Base-by-base conservation (phyloP, 2,888 invertebrate genomes). In the Pedicia rivosa region DNA sequence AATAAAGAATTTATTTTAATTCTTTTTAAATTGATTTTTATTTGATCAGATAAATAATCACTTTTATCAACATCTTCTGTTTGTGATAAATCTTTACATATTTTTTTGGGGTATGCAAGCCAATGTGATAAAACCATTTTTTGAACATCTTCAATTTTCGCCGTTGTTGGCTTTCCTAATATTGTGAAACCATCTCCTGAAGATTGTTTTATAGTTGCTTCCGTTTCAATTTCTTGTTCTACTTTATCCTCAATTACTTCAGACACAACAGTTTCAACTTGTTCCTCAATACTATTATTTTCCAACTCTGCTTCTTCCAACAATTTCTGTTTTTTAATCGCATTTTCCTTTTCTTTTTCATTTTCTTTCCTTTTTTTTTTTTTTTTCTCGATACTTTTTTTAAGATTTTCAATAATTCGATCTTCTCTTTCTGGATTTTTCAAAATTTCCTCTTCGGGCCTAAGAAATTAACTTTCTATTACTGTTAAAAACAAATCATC, bases 91-190 rank as follows among this genome's bases (percentile, higher is more conserved):
- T 78, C 73, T 12, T 74, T 74, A n/a, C 81, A 74, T 39, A 94
- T 72, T 34, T 79, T 59, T 28, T 72, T 72, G 4, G 94, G 87
- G 53, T 82, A 69, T 2, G 81, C 72, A 24, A 95, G 57, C 94
- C 94, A 95, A 44, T 78, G 67, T 2, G 94, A 92, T 31, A 94
- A 61, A 5, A 86, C 74, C 56, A 86, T 65, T 50, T 77, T 72
- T n/a, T n/a, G n/a, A n/a, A n/a, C n/a, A n/a, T n/a, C n/a, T n/a
- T n/a, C n/a, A n/a, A n/a, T n/a, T n/a, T n/a, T n/a, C n/a, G n/a
- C n/a, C n/a, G n/a, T n/a, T n/a, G n/a, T n/a, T n/a, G n/a, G n/a
- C n/a, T 63, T 66, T 5, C 82, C 82, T 35, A 86, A 63, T 14
- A 83, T 66, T 49, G 76, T 75, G 49, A 76, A 80, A 69, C 65